A percentile compares a stretch with the other conserved stretches of the same genome.
Evolutionary conservation across 2,113 vertebrate genomes (phyloP).

Genomic region (Morone chrysops): DNA sequence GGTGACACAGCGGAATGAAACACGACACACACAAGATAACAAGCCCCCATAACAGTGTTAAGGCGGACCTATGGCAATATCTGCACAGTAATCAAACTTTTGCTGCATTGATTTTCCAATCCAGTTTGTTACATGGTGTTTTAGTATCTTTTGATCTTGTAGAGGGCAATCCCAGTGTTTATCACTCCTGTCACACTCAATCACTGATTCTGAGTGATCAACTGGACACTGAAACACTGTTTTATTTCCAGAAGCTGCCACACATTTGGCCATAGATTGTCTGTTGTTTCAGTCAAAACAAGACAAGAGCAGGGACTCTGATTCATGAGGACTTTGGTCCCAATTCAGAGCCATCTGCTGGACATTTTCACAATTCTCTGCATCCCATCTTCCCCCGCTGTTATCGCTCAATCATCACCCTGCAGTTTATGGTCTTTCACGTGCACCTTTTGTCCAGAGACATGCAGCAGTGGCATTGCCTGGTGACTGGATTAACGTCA

Average conservation of each 20-base stretch:
- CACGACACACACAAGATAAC: too few relatives aligned
- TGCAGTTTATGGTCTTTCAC: constrained; percentile 18
- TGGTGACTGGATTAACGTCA: not conserved
- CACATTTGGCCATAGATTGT: not conserved
- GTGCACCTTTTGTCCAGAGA: not conserved
- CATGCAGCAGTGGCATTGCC: not conserved
- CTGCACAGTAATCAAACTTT: too few relatives aligned
- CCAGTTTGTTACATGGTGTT: too few relatives aligned
- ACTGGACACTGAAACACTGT: not conserved
- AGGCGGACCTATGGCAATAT: too few relatives aligned
- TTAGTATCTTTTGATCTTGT: too few relatives aligned
- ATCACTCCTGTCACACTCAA: not conserved
- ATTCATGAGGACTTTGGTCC: constrained; percentile 6
- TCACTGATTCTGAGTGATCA: not conserved
- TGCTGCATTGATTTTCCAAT: too few relatives aligned
- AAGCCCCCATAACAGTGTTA: too few relatives aligned
- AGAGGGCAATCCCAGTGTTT: not conserved
- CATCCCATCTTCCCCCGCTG: not conserved
- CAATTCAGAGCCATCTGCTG: constrained; percentile 37
- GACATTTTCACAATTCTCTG: constrained; percentile 7
- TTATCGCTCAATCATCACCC: not conserved
- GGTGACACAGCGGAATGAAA: too few relatives aligned
- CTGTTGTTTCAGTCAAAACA: not conserved
- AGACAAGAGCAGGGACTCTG: not conserved
- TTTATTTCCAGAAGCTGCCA: not conserved